Percentiles rank a stretch among this genome's conserved stretches.
Evolutionary conservation across 2,888 invertebrate species (phyloP).

Genomic region (Danaus chrysippus): DNA sequence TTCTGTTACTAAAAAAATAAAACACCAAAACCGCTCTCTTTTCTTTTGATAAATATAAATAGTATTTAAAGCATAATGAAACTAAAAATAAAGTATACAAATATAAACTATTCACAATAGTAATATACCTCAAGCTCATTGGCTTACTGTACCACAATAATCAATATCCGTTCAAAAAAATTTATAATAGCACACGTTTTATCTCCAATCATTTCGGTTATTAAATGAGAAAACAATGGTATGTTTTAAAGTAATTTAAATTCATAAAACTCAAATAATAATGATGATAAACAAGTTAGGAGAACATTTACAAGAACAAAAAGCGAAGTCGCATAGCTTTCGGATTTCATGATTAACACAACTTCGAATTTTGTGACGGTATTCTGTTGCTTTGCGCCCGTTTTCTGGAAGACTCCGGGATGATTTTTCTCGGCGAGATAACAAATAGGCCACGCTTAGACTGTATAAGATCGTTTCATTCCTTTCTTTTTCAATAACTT

Average conservation of each 20-base stretch:
- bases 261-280: not conserved
- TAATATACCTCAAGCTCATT: too few species aligned
- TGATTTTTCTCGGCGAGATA: conserved; percentile 52
- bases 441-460: conserved; percentile 55
- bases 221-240: too few species aligned
- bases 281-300: not conserved
- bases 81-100: too few species aligned
- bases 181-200: too few species aligned
- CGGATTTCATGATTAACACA: conserved; percentile 61
- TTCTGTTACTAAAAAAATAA: too few species aligned
- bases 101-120: too few species aligned
- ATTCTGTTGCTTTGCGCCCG: conserved; percentile 35
- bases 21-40: too few species aligned
- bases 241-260: not conserved
- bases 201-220: too few species aligned
- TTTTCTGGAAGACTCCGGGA: conserved; percentile 26
- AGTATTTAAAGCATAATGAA: too few species aligned
- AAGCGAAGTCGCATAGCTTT: conserved; percentile 49
- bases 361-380: conserved; percentile 43
- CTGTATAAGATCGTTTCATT: conserved; percentile 4
- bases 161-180: too few species aligned
- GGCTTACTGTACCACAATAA: too few species aligned
- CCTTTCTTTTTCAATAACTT: conserved; percentile 2
- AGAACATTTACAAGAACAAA: conserved; percentile 40
- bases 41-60: too few species aligned